A percentile compares a stretch with the other conserved stretches of the same genome.
These are phyloP conservation scores for Melipona quadrifasciata DNA, from an alignment of 1,140 invertebrate species.

Conservation along the genomic window DNA sequence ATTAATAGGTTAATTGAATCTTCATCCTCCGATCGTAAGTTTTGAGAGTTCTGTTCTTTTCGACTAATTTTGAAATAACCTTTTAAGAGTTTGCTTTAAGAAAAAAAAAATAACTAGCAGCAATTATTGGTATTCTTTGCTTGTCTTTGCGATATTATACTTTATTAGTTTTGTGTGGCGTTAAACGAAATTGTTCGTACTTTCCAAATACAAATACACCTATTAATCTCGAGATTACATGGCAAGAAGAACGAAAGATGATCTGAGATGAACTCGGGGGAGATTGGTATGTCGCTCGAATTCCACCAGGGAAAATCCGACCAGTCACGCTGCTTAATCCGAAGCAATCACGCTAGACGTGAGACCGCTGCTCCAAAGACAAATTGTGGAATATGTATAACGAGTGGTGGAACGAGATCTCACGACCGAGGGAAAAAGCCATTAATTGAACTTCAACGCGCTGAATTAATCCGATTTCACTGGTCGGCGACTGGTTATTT, in stretches of 20 bases:
- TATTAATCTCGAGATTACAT: slow-evolving; percentile 48
- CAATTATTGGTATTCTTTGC: too few species aligned
- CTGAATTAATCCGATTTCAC: slow-evolving; percentile 5
- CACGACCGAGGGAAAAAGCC: not conserved
- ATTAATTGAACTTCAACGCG: not conserved
- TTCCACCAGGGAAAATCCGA: slow-evolving; percentile 67
- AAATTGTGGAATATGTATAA: slow-evolving; percentile 39
- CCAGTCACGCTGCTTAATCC: slow-evolving; percentile 74
- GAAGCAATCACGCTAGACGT: slow-evolving; percentile 37
- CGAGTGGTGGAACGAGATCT: slow-evolving; percentile 21
- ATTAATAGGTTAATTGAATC: too few species aligned
- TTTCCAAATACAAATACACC: not conserved
- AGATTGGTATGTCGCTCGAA: slow-evolving; percentile 44
- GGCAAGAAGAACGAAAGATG: slow-evolving; percentile 5
- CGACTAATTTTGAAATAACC: not conserved
- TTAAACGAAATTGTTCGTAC: not conserved
- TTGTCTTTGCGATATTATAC: not conserved
- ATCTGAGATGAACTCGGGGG: slow-evolving; percentile 27
- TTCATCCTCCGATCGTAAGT: too few species aligned
- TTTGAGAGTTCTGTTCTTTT: too few species aligned
- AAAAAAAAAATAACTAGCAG: not conserved
- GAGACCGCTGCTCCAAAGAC: not conserved
- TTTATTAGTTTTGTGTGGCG: not conserved
- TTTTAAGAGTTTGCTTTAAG: rapidly evolving
- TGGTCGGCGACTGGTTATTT: slow-evolving; percentile 11